Evolutionary conservation across 2,888 invertebrate species (phyloP), one percentile per base, ranked within the genome.

Genomic region (Xylota sylvarum): DNA sequence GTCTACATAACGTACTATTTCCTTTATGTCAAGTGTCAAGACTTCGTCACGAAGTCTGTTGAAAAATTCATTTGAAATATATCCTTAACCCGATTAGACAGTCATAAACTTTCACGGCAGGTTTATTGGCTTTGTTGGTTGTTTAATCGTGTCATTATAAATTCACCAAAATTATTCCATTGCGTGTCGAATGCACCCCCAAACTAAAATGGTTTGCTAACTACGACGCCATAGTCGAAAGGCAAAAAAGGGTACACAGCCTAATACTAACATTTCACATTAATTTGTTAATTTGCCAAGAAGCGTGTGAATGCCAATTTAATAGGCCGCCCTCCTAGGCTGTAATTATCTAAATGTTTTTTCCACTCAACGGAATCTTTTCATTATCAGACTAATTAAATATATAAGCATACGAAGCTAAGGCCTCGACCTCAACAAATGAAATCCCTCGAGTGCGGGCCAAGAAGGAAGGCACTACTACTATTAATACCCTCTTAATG

Each of bases 201-300:
- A 9, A n/a, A 10, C 23, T 12, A 23, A 50, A 50, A 23, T 4
- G 23, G 12, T 12, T 12, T 23, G 10, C 50, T 17, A 50, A 23
- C 50, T 9, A 23, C 19, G 1, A 7, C 50, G 14, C 19, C 23
- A 19, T 23, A 50, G 12, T 4, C 12, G 9, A 7, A 7, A 48
- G n/a, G n/a, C 10, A 23, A 1, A 9, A 50, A 23, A 23, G 50
- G 12, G 23, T 50, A 14, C 9, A 10, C 9, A 10, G 9, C 23
- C 23, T n/a, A n/a, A n/a, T n/a, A 23, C 23, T 23, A 23, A 23
- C 23, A 23, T 23, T 23, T 23, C 40, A 46, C 43, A 70, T 56
- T 70, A 58, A 70, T 70, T 70, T 55, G 70, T 48, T 56, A 70
- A 70, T 70, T 46, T 70, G 43, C 72, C 60, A 23, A 60, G 48